Conservation (phyloP, 2,888 invertebrate species). For the Cosmia trapezina region DNA sequence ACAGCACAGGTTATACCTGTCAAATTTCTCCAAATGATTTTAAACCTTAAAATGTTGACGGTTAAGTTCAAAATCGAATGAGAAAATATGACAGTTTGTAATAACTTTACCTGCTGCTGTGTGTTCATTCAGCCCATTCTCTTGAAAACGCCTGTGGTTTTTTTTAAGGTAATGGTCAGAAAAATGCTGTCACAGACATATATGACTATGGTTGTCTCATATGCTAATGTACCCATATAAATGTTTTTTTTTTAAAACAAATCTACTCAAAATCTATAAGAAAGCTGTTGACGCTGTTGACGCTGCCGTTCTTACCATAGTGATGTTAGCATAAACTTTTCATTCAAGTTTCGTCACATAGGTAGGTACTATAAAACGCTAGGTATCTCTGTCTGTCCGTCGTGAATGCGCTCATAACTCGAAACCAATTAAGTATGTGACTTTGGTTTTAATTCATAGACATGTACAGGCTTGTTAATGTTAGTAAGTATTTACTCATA, state of each 20-base stretch:
- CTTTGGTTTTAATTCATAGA: not conserved
- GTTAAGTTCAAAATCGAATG: too few species aligned
- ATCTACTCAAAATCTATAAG: not conserved
- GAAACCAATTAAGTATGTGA: not conserved
- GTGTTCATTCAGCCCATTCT: not conserved
- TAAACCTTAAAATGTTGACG: too few species aligned
- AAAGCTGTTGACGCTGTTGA: too few species aligned
- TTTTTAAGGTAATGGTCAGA: too few species aligned
- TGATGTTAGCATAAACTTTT: not conserved
- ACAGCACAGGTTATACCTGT: too few species aligned
- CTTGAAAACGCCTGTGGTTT: not conserved
- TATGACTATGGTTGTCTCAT: not conserved
- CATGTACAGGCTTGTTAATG: not conserved
- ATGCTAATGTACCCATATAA: not conserved
- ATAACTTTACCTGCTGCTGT: too few species aligned
- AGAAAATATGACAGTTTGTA: too few species aligned
- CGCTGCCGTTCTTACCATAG: not conserved
- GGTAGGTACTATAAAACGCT: not conserved
- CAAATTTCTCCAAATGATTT: too few species aligned
- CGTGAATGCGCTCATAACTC: not conserved
- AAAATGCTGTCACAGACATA: too few species aligned
- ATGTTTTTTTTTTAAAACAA: too few species aligned
- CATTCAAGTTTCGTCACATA: not conserved
- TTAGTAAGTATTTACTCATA: not conserved
- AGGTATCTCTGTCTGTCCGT: not conserved